These are phyloP conservation scores for Drosophila anomelani DNA, from an alignment of 2,888 invertebrate species.

Conservation along the genomic window DNA sequence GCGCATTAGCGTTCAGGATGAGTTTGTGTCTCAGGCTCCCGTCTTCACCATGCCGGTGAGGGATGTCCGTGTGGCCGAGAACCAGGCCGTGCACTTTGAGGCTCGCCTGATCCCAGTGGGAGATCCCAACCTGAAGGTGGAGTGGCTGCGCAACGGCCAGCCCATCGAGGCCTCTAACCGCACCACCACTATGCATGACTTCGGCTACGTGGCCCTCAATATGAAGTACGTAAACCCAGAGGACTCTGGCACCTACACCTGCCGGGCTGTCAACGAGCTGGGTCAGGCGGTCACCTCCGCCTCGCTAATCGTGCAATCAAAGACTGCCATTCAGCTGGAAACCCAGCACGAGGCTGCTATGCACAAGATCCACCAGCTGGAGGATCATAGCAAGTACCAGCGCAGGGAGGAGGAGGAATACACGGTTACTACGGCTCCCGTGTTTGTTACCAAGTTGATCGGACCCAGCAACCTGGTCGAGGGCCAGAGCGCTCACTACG, in stretches of 20 bases:
- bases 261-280: conserved; percentile 95
- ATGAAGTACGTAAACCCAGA: conserved; percentile 97
- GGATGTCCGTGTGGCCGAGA: conserved; percentile 94
- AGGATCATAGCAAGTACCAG: conserved; percentile 92
- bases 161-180: conserved; percentile 96
- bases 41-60: conserved; percentile 96
- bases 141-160: conserved; percentile 96
- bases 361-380: conserved; percentile 93
- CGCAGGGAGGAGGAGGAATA: conserved; percentile 93
- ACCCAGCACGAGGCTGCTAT: conserved; percentile 95
- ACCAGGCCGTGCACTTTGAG: conserved; percentile 97
- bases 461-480: conserved; percentile 94
- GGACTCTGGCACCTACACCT: conserved; percentile 98
- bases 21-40: conserved; percentile 93
- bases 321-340: conserved; percentile 94
- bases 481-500: conserved; percentile 96
- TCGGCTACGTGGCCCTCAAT: conserved; percentile 97
- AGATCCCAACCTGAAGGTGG: conserved; percentile 95
- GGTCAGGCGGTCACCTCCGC: conserved; percentile 98
- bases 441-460: conserved; percentile 93
- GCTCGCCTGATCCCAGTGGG: conserved; percentile 97
- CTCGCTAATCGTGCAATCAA: conserved; percentile 94
- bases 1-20: conserved; percentile 90
- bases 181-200: conserved; percentile 97
- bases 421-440: conserved; percentile 92